phyloP scores from a whole-genome alignment of 2,797 vertebrate species.

The Bufotes viridis region DNA sequence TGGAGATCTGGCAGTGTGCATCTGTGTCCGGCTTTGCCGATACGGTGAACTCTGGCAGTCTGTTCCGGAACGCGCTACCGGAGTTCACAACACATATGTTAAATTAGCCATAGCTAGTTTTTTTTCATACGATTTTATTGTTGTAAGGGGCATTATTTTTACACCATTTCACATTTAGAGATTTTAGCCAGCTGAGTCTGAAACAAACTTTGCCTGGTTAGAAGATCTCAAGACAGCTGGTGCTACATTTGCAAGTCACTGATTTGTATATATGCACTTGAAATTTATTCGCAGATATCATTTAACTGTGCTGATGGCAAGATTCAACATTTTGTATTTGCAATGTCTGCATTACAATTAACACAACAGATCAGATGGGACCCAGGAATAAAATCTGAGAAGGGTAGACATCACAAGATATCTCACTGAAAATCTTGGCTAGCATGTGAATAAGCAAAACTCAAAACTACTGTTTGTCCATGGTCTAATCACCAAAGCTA shows the following conservation, averaged over 20 bases:
- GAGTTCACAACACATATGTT: no score
- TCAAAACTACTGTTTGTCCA: background rate
- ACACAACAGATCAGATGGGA: background rate
- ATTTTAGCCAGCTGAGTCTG: background rate
- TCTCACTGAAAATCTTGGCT: background rate
- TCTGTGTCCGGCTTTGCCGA: no score
- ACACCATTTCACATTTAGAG: background rate
- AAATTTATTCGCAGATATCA: background rate
- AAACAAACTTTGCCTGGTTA: background rate
- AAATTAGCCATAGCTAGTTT: no score
- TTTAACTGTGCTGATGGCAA: background rate
- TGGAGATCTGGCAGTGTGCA: no score
- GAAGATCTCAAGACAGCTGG: background rate
- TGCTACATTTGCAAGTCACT: no score
- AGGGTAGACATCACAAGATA: background rate
- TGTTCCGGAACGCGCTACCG: no score
- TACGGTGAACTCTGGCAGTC: no score
- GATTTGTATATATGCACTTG: background rate
- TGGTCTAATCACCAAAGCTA: background rate
- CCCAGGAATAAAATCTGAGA: background rate
- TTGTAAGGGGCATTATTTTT: background rate
- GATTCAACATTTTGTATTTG: background rate
- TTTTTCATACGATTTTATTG: background rate
- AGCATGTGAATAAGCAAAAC: background rate
- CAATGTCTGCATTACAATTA: background rate